Evolutionary conservation across 2,113 vertebrate species (phyloP).

Genomic region (Empidonax alnorum): DNA sequence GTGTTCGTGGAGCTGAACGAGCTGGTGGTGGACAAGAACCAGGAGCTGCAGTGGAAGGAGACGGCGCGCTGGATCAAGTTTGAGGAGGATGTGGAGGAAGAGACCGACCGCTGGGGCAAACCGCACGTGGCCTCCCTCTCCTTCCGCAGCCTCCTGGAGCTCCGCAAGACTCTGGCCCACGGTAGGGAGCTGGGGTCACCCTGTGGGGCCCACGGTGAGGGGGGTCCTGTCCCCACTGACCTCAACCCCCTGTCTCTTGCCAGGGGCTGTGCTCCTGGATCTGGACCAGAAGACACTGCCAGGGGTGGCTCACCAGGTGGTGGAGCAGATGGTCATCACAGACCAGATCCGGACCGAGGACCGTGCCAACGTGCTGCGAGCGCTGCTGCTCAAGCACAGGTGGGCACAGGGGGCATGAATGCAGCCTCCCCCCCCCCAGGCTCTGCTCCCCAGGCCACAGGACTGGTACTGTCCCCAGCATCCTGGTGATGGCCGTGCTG

Average conservation of each 20-base stretch:
- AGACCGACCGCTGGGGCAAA: slow-evolving; percentile 97
- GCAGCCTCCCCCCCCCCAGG: neutral
- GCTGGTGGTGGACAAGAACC: slow-evolving; percentile 94
- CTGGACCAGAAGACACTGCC: slow-evolving; percentile 95
- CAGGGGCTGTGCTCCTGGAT: slow-evolving; percentile 93
- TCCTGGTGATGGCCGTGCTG: neutral
- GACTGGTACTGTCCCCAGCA: fast-evolving
- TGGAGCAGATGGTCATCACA: slow-evolving; percentile 98
- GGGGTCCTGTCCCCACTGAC: fast-evolving
- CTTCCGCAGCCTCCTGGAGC: slow-evolving; percentile 94
- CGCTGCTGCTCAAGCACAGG: slow-evolving; percentile 96
- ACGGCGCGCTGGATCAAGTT: slow-evolving; percentile 99
- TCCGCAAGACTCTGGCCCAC: slow-evolving; percentile 89
- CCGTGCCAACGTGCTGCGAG: slow-evolving; percentile 92
- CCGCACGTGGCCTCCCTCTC: slow-evolving; percentile 96
- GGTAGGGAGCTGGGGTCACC: slow-evolving; percentile 68
- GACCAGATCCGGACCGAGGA: slow-evolving; percentile 97
- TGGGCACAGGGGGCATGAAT: neutral
- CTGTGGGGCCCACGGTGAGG: fast-evolving
- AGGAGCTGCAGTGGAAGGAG: slow-evolving; percentile 98
- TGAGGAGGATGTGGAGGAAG: slow-evolving; percentile 96
- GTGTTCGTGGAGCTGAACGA: slow-evolving; percentile 98
- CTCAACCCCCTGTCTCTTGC: fast-evolving
- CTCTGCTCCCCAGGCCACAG: neutral
- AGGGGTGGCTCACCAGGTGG: slow-evolving; percentile 95